Evolutionary conservation across 2,113 vertebrate species (phyloP).

Genomic region (Rhinoptilus africanus): DNA sequence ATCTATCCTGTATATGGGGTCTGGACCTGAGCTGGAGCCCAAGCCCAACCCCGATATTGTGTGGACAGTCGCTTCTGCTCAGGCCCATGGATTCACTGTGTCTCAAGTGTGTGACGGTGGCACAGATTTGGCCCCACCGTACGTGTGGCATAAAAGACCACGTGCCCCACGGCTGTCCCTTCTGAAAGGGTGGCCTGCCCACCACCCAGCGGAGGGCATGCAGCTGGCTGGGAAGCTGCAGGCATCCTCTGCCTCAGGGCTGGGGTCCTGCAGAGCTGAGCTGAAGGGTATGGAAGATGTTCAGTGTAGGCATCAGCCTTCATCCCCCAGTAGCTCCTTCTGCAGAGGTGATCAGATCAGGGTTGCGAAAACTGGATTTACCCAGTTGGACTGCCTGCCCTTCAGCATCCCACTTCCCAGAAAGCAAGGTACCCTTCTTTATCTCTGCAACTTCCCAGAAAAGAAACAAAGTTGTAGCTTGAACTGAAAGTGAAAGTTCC

Average conservation of each 20-base stretch:
- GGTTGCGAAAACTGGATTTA: neutral
- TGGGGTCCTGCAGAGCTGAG: neutral
- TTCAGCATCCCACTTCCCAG: neutral
- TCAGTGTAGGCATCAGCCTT: neutral
- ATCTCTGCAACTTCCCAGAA: neutral
- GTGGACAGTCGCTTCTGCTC: fast-evolving
- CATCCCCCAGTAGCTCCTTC: neutral
- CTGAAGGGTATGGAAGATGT: neutral
- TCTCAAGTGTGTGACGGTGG: fast-evolving
- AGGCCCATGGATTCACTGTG: fast-evolving
- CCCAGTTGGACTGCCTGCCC: neutral
- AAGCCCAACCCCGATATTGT: fast-evolving
- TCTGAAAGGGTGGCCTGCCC: neutral
- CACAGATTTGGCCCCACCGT: neutral
- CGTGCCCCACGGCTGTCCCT: neutral
- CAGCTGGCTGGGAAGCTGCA: neutral
- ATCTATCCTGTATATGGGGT: fast-evolving
- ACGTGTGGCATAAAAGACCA: fast-evolving
- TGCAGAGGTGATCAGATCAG: neutral
- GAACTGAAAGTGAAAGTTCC: neutral
- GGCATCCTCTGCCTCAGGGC: neutral
- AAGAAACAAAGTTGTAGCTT: neutral
- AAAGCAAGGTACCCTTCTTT: neutral
- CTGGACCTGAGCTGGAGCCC: neutral
- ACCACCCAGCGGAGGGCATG: neutral